phyloP scores from a whole-genome alignment of 1,140 invertebrate species.

The Drosophila watanabei region DNA sequence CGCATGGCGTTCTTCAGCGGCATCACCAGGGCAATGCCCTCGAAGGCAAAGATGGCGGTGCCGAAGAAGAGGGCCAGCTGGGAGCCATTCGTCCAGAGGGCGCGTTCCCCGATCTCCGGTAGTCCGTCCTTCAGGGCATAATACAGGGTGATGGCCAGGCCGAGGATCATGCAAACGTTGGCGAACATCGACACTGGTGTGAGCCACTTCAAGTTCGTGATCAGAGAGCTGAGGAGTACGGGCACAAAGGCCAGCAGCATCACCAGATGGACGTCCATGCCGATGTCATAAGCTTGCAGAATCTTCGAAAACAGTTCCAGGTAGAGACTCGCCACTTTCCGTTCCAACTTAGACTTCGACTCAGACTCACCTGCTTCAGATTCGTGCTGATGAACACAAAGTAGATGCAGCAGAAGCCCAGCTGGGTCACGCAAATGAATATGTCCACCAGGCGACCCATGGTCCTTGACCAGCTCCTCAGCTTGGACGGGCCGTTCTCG shows the following conservation, averaged over 20 bases:
- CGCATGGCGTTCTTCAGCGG: constrained; percentile 96
- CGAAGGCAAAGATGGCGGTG: constrained; percentile 92
- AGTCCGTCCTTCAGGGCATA: constrained; percentile 89
- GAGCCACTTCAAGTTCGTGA: constrained; percentile 91
- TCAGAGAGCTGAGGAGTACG: constrained; percentile 90
- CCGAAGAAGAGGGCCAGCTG: constrained; percentile 91
- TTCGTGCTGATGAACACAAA: constrained; percentile 96
- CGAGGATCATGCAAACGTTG: constrained; percentile 90
- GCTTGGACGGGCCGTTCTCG: constrained; percentile 88
- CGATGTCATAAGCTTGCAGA: constrained; percentile 87
- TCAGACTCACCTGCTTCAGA: constrained; percentile 89
- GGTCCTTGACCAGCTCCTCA: constrained; percentile 87
- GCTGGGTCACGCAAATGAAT: constrained; percentile 95
- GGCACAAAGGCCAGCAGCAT: constrained; percentile 91
- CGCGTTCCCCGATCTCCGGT: constrained; percentile 87
- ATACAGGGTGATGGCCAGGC: constrained; percentile 90
- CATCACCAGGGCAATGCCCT: constrained; percentile 92
- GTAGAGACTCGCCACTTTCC: background rate
- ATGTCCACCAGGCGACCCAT: constrained; percentile 90
- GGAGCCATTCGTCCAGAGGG: constrained; percentile 87
- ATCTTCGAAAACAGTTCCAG: constrained; percentile 87
- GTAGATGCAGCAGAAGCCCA: constrained; percentile 98
- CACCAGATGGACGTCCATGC: constrained; percentile 88
- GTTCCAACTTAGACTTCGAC: background rate
- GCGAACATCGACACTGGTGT: constrained; percentile 91